Percentiles rank a stretch among this genome's conserved stretches.
phyloP scores from a whole-genome alignment of 2,113 vertebrate species.

The Coptodon rendalli region DNA sequence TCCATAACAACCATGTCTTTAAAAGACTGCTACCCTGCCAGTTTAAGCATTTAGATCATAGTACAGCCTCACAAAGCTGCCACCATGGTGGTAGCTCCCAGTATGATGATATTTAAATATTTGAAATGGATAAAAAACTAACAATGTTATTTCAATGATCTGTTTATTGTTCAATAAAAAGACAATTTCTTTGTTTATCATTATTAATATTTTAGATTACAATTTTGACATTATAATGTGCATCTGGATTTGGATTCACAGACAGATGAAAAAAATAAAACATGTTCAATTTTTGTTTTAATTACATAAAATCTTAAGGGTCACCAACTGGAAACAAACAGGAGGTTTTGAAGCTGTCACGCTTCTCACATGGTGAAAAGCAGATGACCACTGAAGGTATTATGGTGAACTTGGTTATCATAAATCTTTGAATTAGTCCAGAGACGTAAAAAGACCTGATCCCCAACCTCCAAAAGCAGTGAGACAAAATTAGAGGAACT shows the following conservation, averaged over 20 bases:
- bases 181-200: not conserved
- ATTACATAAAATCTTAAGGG: not conserved
- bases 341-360: not conserved
- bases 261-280: not conserved
- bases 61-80: not conserved
- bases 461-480: constrained; percentile 9
- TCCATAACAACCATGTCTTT: not conserved
- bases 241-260: not conserved
- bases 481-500: not conserved
- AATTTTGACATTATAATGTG: not conserved
- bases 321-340: not conserved
- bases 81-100: not conserved
- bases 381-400: constrained; percentile 20
- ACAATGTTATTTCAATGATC: not conserved
- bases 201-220: not conserved
- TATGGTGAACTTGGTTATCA: not conserved
- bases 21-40: not conserved
- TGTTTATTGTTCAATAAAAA: not conserved
- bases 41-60: not conserved
- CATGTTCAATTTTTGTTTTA: not conserved
- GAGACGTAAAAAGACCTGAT: constrained; percentile 5
- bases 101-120: not conserved
- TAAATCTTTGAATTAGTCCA: rapidly evolving
- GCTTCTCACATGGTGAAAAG: constrained; percentile 18
- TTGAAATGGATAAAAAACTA: not conserved